Base-by-base conservation (phyloP, 2,113 vertebrate genomes). In the Caranx ignobilis region DNA sequence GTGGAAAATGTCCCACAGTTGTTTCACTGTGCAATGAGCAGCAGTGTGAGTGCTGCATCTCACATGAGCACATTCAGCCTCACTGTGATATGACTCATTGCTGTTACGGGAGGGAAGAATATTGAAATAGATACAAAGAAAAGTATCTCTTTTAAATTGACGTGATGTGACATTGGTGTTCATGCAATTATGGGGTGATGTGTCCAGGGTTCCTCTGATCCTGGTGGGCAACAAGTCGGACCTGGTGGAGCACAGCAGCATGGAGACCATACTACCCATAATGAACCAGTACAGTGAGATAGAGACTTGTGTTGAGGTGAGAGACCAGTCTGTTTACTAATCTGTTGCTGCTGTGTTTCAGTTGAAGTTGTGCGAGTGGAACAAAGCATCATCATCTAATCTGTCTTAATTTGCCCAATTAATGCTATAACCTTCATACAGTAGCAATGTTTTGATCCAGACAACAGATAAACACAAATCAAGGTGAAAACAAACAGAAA, bases 201-300 rank as follows among this genome's bases (percentile, higher is more conserved):
- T 65, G 16, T 71, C 12, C 75, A 99, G 98, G 91, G 94, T 99
- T 82, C 98, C 98, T 91, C 95, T 99, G 87, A 99, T 99, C 92
- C 87, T 99, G 92, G 98, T 99, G 91, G 98, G 98, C 80, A 99
- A 99, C 93, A 99, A 99, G 85, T 99, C 98, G 1, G 98, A 99
- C 93, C 92, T 99, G 83, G 96, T 99, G 90, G 98, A 99, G 43
- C 97, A 99, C 78, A 99, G 97, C 94, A 98, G 97, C 90, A 98
- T 99, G 98, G 98, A 99, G 91, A 98, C 96, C 72, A 97, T 99
- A 72, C 96, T 99, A 81, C 97, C 97, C 79, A 97, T 99, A 81
- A 99, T 99, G 98, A 99, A 99, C 93, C 96, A 97, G 87, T 96
- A 98, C 83, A 97, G 96, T 50, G 97, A 98, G 91, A 98, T 99